These are phyloP conservation scores for Leucoraja erinaceus DNA, from an alignment of 2,113 vertebrate species.

Conservation along the genomic window DNA sequence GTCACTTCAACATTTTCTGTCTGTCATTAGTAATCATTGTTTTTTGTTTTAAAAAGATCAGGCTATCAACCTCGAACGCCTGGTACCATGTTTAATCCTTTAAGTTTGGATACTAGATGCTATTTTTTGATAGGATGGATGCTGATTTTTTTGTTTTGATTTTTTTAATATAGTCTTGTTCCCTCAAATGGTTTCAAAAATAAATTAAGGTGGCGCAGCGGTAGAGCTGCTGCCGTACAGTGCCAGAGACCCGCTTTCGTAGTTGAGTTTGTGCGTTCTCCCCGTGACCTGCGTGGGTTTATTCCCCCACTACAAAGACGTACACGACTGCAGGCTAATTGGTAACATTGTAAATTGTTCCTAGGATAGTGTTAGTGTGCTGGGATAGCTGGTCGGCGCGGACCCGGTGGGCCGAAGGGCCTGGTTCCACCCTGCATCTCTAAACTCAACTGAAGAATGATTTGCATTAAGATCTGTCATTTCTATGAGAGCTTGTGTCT, in stretches of 20 bases:
- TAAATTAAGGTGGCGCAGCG: background rate
- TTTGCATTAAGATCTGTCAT: background rate
- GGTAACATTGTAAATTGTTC: too few relatives aligned
- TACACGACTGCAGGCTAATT: too few relatives aligned
- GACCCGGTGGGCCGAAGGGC: too few relatives aligned
- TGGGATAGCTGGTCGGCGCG: too few relatives aligned
- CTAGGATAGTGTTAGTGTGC: too few relatives aligned
- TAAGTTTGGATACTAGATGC: background rate
- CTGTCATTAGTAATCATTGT: background rate
- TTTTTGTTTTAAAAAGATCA: background rate
- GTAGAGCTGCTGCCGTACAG: too few relatives aligned
- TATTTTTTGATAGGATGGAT: background rate
- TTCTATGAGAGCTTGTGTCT: background rate
- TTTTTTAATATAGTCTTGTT: background rate
- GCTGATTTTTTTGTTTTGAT: background rate
- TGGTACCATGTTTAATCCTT: background rate
- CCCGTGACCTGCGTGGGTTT: too few relatives aligned
- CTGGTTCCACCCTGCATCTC: too few relatives aligned
- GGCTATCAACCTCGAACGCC: background rate
- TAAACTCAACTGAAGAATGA: background rate
- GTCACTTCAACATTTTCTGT: too few relatives aligned
- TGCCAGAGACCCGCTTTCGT: too few relatives aligned
- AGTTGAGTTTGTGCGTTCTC: too few relatives aligned
- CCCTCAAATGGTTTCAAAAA: background rate
- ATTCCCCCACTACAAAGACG: too few relatives aligned